Conservation (phyloP, 1,140 invertebrate species). For the Stegodyphus mimosarum region DNA sequence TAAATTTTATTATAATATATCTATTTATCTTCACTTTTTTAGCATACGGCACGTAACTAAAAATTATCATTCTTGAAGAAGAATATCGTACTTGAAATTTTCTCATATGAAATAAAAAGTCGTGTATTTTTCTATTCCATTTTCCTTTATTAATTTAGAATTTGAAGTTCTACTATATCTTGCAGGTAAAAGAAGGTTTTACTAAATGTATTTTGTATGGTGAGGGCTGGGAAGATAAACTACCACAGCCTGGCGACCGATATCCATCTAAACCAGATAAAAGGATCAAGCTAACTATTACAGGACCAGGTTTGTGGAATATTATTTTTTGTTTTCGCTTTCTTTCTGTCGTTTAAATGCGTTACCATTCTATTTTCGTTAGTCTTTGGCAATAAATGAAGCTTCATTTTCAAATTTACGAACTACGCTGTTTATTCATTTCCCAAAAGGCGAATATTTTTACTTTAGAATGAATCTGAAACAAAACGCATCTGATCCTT, state of each 20-base stretch:
- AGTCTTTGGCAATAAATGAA: too few relatives aligned
- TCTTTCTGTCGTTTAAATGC: neutral
- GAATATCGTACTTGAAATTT: neutral
- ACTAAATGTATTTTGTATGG: conserved; percentile 80
- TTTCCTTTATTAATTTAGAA: neutral
- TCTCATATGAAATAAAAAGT: neutral
- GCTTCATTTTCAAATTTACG: too few relatives aligned
- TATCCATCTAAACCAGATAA: conserved; percentile 76
- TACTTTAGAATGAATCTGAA: too few relatives aligned
- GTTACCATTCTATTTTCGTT: too few relatives aligned
- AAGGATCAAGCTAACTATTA: conserved; percentile 74
- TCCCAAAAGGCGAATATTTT: too few relatives aligned
- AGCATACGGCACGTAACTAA: too few relatives aligned
- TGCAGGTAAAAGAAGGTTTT: conserved; percentile 72
- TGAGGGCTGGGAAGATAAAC: conserved; percentile 80
- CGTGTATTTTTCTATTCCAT: neutral
- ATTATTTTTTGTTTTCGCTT: neutral
- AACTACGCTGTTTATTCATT: too few relatives aligned
- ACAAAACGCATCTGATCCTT: too few relatives aligned
- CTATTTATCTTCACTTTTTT: too few relatives aligned
- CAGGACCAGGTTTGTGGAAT: conserved; percentile 68
- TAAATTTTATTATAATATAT: too few relatives aligned
- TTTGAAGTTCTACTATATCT: neutral
- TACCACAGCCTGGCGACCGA: conserved; percentile 74
- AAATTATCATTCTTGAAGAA: too few relatives aligned